Percentiles rank a stretch among this genome's conserved stretches.
These are phyloP conservation scores for Oscheius sp. DNA, from an alignment of 2,888 invertebrate genomes.

Conservation along the genomic window DNA sequence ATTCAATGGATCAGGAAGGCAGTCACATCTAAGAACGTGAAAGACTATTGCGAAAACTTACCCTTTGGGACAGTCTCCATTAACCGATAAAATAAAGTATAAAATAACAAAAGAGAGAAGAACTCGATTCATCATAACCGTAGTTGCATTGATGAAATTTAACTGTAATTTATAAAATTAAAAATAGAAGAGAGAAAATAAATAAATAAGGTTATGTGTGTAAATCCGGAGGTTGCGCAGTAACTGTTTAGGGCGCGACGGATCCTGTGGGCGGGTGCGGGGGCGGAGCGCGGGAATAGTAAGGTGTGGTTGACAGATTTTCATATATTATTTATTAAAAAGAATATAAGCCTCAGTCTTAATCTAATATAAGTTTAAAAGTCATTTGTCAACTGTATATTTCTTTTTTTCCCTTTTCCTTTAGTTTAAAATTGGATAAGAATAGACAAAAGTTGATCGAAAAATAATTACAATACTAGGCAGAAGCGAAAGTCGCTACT, in stretches of 20 bases:
- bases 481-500: not conserved
- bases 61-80: constrained; percentile 10
- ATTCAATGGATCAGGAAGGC: constrained; percentile 57
- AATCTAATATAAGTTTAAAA: too few relatives aligned
- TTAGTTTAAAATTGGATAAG: too few relatives aligned
- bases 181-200: not conserved
- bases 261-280: constrained; percentile 18
- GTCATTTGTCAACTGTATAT: too few relatives aligned
- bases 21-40: constrained; percentile 56
- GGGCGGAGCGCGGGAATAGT: constrained; percentile 9
- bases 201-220: too few relatives aligned
- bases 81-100: not conserved
- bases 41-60: not conserved
- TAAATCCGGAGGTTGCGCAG: not conserved
- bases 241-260: constrained; percentile 17
- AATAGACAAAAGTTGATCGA: too few relatives aligned
- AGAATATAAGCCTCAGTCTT: too few relatives aligned
- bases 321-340: too few relatives aligned
- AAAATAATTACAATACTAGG: not conserved
- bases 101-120: not conserved
- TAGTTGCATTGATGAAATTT: not conserved
- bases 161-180: not conserved
- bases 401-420: too few relatives aligned
- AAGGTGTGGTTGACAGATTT: too few relatives aligned
- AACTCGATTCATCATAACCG: constrained; percentile 3